phyloP scores from a whole-genome alignment of 2,113 vertebrate species.

The Furnarius figulus region DNA sequence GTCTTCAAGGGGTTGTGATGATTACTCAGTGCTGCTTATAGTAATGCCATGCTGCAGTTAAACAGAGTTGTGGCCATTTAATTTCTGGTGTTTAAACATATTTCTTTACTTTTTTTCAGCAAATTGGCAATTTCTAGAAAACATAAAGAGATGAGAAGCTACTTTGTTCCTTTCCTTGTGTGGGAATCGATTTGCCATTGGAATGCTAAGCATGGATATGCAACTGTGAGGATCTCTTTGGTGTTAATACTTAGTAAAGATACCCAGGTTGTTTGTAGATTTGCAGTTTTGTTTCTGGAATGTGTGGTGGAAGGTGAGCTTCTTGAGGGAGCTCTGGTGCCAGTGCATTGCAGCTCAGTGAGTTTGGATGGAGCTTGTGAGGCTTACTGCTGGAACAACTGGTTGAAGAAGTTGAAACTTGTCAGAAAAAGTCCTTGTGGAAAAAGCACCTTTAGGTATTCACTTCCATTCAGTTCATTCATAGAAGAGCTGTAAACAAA shows the following conservation, averaged over 20 bases:
- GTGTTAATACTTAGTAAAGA: not conserved
- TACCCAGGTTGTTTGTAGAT: not conserved
- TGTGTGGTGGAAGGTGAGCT: not conserved
- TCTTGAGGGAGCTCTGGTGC: not conserved
- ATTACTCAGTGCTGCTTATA: not conserved
- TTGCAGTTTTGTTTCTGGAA: not conserved
- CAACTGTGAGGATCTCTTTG: not conserved
- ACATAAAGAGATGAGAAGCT: not conserved
- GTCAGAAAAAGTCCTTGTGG: not conserved
- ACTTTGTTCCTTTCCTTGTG: not conserved
- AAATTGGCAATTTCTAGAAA: not conserved
- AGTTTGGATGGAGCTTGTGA: not conserved
- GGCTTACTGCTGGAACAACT: not conserved
- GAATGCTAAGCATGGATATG: not conserved
- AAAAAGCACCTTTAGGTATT: not conserved
- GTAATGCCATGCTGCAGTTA: not conserved
- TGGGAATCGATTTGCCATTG: not conserved
- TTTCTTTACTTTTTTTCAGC: not conserved
- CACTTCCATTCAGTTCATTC: not conserved
- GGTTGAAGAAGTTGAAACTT: not conserved
- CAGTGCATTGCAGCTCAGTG: not conserved
- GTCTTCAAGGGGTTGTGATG: not conserved
- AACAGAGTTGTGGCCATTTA: not conserved
- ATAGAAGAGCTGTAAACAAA: not conserved
- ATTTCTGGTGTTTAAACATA: not conserved